These are phyloP conservation scores for Metacarcinus magister DNA, from an alignment of 2,888 invertebrate species.

Conservation along the genomic window DNA sequence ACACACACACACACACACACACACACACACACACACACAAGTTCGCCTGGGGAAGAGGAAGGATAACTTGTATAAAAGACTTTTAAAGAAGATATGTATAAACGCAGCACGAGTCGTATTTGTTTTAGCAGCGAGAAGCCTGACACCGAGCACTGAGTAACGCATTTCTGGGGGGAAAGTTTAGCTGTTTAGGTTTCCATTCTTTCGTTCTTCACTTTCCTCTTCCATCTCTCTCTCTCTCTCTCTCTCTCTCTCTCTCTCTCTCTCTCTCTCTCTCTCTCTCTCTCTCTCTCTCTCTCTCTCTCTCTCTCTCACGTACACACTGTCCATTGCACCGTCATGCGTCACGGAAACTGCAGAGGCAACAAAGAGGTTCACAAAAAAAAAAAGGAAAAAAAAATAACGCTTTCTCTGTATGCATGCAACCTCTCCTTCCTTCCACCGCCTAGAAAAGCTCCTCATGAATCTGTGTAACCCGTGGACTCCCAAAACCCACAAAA, in stretches of 20 bases:
- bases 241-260: conserved; percentile 54
- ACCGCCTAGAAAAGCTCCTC: no score
- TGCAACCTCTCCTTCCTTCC: no score
- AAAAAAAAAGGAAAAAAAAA: background rate
- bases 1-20: background rate
- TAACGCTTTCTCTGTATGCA: background rate
- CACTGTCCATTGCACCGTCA: background rate
- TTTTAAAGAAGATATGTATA: no score
- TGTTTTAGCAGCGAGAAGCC: no score
- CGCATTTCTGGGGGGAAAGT: background rate
- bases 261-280: conserved; percentile 56
- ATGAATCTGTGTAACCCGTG: no score
- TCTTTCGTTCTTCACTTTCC: background rate
- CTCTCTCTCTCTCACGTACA: background rate
- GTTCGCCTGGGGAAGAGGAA: background rate
- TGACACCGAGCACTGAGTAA: no score
- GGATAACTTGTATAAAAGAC: no score
- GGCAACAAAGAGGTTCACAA: background rate
- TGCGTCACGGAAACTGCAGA: background rate
- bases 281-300: background rate
- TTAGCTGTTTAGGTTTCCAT: background rate
- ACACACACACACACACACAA: background rate
- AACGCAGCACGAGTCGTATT: no score
- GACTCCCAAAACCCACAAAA: no score
- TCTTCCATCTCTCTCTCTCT: conserved; percentile 56